Conservation (phyloP, 2,888 invertebrate genomes). For the Chrysolina oricalcia region DNA sequence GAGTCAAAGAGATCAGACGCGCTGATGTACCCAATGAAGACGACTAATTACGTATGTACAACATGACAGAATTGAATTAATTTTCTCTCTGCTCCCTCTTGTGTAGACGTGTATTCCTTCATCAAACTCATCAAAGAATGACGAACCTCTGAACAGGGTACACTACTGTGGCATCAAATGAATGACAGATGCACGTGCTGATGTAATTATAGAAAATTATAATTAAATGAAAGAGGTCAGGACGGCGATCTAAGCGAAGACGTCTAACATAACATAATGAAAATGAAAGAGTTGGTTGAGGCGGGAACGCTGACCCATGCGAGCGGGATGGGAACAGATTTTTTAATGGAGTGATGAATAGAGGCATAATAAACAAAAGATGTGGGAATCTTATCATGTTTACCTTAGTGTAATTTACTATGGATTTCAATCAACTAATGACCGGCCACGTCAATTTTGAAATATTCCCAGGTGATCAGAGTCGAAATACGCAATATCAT, state of each 20-base stretch:
- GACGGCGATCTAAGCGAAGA: not conserved
- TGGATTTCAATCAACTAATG: too few relatives aligned
- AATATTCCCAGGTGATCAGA: too few relatives aligned
- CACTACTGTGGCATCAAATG: conserved; percentile 12
- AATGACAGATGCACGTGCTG: conserved; percentile 35
- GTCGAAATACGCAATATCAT: too few relatives aligned
- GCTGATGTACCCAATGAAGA: conserved; percentile 11
- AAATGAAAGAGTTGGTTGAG: too few relatives aligned
- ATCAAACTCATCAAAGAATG: not conserved
- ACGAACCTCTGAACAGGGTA: not conserved
- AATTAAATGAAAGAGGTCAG: conserved; percentile 36
- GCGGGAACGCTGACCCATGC: too few relatives aligned
- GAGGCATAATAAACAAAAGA: too few relatives aligned
- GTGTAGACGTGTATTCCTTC: not conserved
- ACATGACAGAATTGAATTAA: conserved; percentile 9
- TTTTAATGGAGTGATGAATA: too few relatives aligned
- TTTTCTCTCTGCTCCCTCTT: conserved; percentile 4
- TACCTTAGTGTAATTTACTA: too few relatives aligned
- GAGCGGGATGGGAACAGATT: too few relatives aligned
- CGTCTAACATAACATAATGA: not conserved
- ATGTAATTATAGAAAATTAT: conserved; percentile 37
- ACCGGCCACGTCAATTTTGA: too few relatives aligned
- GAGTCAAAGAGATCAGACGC: conserved; percentile 16
- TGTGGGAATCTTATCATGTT: too few relatives aligned
- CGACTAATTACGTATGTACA: conserved; percentile 20